Evolutionary conservation across 2,797 vertebrate species (phyloP), one percentile per base, ranked within the genome.

Genomic region (Poeciliopsis infans): DNA sequence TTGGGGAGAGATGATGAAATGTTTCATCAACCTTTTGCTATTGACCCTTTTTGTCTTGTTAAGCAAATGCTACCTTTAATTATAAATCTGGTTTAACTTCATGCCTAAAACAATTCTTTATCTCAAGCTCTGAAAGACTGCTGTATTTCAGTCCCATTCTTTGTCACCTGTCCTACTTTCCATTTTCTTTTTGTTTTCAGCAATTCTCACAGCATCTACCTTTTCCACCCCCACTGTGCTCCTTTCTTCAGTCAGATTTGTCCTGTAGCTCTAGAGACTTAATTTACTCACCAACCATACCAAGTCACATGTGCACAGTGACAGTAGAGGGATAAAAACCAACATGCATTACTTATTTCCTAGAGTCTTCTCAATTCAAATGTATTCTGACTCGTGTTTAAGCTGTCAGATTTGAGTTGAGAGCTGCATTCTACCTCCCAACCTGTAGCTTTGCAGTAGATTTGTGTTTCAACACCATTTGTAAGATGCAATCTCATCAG

Each of bases 231-330:
- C 83, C 53, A 5, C 13, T 61, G 45, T 7, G 1, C 72, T 77
- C 69, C n/a, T 79, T 83, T 83, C 79, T 64, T 87, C 89, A 90
- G 90, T 92, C 92, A 91, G 86, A 90, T 90, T 92, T 92, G 91
- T 88, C 80, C 85, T 6, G 77, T 88, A 86, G 89, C 92, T 93
- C 86, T 76, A 83, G 90, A 84, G 90, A 88, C 90, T 93, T 92
- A 86, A 91, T 92, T 91, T 92, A 88, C 87, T 92, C 89, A 77
- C 79, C 85, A 92, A 91, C 93, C 89, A 92, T 86, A 80, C 83
- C 70, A 86, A 91, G 84, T 83, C 46, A 46, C 78, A 78, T 69
- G 77, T 88, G 79, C 83, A 84, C 66, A 86, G 64, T 76, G 81
- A 79, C 74, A 59, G 51, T 13, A 45, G 69, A 1, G 7, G 12